phyloP scores from a whole-genome alignment of 2,113 vertebrate species.

The Saimiri boliviensis region DNA sequence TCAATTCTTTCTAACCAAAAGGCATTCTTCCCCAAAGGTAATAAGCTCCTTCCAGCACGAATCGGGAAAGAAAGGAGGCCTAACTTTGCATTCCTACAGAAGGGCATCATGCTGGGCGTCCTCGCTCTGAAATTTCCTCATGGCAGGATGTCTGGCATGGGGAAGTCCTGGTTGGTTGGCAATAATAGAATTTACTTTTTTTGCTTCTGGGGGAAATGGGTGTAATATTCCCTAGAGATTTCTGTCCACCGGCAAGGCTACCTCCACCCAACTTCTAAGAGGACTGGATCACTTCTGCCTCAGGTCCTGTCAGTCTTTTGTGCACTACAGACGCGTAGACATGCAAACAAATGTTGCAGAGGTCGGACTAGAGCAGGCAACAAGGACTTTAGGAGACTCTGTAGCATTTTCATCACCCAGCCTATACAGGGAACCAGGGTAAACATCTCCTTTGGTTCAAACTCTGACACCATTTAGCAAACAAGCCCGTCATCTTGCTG shows the following conservation, averaged over 20 bases:
- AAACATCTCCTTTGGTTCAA: conserved; percentile 35
- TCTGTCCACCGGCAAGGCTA: conserved; percentile 33
- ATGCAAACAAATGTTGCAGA: conserved; percentile 4
- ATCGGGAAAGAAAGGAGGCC: conserved; percentile 57
- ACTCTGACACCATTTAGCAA: neutral
- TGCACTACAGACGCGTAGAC: neutral
- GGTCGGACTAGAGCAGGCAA: neutral
- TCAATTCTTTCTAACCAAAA: conserved; percentile 61
- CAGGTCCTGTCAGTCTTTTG: neutral
- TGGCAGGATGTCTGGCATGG: conserved; percentile 61
- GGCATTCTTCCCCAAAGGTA: conserved; percentile 45
- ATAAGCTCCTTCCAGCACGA: conserved; percentile 55
- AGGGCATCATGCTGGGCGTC: conserved; percentile 46
- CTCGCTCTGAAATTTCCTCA: conserved; percentile 72
- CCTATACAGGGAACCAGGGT: neutral
- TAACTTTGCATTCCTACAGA: conserved; percentile 58
- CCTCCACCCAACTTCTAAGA: conserved; percentile 1
- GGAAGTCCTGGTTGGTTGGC: conserved; percentile 71
- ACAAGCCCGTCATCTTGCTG: neutral
- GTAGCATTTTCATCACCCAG: neutral
- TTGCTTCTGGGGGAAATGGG: conserved; percentile 59
- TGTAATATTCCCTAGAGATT: conserved; percentile 52
- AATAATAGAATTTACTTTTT: conserved; percentile 68
- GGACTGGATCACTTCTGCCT: conserved; percentile 18
- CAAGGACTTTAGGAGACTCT: neutral